phyloP scores from a whole-genome alignment of 1,140 invertebrate species.

The Eueides isabella region DNA sequence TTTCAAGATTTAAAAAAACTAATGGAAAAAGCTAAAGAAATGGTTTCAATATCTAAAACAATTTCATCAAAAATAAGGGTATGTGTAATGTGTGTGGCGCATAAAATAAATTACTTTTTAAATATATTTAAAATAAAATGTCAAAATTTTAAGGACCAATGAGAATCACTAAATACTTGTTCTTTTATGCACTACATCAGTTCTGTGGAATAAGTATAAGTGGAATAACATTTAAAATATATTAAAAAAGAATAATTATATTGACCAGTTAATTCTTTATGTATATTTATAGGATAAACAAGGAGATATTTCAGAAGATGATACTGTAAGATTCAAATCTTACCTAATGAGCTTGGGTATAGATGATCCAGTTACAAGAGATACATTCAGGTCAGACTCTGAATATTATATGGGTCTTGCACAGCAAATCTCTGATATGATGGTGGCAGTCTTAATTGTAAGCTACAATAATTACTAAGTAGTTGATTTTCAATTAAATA shows the following conservation, averaged over 20 bases:
- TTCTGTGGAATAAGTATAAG: too few species aligned
- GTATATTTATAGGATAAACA: slow-evolving; percentile 88
- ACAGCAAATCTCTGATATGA: slow-evolving; percentile 91
- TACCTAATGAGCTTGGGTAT: slow-evolving; percentile 98
- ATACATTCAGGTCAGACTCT: slow-evolving; percentile 92
- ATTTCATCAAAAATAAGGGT: slow-evolving; percentile 97
- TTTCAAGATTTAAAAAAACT: slow-evolving; percentile 98
- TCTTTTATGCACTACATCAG: too few species aligned
- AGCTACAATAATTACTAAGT: slow-evolving; percentile 27
- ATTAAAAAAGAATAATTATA: neutral
- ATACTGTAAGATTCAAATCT: slow-evolving; percentile 97
- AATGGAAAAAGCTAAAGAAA: slow-evolving; percentile 98
- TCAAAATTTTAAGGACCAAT: too few species aligned
- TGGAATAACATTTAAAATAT: too few species aligned
- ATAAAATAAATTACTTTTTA: too few species aligned
- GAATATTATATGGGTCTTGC: slow-evolving; percentile 95
- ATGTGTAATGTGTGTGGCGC: slow-evolving; percentile 48
- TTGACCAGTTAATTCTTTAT: neutral
- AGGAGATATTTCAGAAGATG: slow-evolving; percentile 98
- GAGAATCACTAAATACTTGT: too few species aligned
- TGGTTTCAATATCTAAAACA: slow-evolving; percentile 95
- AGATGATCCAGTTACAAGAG: slow-evolving; percentile 97
- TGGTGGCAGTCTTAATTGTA: slow-evolving; percentile 92
- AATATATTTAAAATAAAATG: too few species aligned
- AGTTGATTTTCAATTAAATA: too few species aligned